Evolutionary conservation across 1,140 invertebrate genomes (phyloP), one percentile per base, ranked within the genome.

Genomic region (Trichonephila clavipes): DNA sequence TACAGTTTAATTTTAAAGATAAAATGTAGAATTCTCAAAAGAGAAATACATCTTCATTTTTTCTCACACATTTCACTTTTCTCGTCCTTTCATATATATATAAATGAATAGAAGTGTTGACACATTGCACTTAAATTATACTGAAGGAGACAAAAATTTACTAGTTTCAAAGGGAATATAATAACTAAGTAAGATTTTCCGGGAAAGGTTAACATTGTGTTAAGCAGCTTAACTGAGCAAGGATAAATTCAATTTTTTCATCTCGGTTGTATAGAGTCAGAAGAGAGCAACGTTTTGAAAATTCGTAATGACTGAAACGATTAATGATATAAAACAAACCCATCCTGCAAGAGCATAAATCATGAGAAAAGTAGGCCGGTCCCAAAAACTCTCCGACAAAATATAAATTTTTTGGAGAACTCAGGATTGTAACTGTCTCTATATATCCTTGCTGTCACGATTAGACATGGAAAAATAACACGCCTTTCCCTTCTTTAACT

Each of bases 401-500:
- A 66, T 85, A 66, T 85, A 90, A 59, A 83, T 85, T 92, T 85
- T 85, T 85, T 64, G 24, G 28, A 51, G 34, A 83, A 44, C 40
- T n/a, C 34, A 28, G 44, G 18, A 51, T 51, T 92, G 90, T 92
- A 86, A 92, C 82, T 92, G 90, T 92, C 82, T 69, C 83, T 72
- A 92, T 92, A 92, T 86, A 92, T 92, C 62, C 90, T 92, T 92
- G 82, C 62, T 58, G 64, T 92, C 62, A 59, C 83, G 90, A 87
- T 92, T 86, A 92, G 83, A 92, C 90, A 92, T 72, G 90, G 90
- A 72, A 86, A 92, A 92, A 92, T 86, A 92, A 92, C 83, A 92
- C 90, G 90, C 90, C 90, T 92, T 72, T 72, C 81, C 61, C 90
- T 86, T 92, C 40, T 85, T 62, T 86, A 69, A 58, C 82, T 72